Conservation (phyloP, 2,888 invertebrate genomes). For the Orthonevra nobilis region DNA sequence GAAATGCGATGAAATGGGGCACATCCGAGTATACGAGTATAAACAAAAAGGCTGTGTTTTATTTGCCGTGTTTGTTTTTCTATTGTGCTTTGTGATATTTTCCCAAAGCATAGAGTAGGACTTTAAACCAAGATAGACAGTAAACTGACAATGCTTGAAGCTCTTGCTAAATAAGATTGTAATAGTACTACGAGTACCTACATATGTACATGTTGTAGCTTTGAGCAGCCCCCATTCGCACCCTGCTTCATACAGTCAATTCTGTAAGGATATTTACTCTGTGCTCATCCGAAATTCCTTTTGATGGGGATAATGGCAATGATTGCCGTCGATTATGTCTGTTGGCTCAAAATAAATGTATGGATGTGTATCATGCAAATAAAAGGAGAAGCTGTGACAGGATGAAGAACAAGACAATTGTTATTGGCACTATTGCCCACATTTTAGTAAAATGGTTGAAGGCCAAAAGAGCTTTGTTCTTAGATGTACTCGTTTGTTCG, state of each 20-base stretch:
- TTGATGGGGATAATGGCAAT: conserved; percentile 12
- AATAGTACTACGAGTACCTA: too few relatives aligned
- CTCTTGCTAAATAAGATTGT: not conserved
- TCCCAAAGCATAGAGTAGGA: conserved; percentile 22
- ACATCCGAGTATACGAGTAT: too few relatives aligned
- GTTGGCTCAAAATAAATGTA: too few relatives aligned
- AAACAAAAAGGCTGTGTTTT: too few relatives aligned
- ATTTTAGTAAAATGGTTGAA: too few relatives aligned
- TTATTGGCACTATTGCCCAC: conserved; percentile 38
- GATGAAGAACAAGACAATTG: not conserved
- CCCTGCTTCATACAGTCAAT: conserved; percentile 28
- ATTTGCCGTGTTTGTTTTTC: conserved; percentile 2
- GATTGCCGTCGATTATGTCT: conserved; percentile 5
- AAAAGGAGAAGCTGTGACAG: not conserved
- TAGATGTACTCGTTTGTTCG: too few relatives aligned
- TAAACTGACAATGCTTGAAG: conserved; percentile 1
- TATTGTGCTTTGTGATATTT: not conserved
- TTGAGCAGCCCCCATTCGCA: conserved; percentile 24
- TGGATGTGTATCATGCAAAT: not conserved
- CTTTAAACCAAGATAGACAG: conserved; percentile 22
- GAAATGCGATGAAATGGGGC: conserved; percentile 15
- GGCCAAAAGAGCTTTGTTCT: too few relatives aligned
- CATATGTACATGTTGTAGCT: too few relatives aligned
- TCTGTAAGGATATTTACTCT: conserved; percentile 44
- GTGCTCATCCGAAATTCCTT: conserved; percentile 31